phyloP scores from a whole-genome alignment of 2,888 invertebrate genomes.

The Aricia artaxerxes region DNA sequence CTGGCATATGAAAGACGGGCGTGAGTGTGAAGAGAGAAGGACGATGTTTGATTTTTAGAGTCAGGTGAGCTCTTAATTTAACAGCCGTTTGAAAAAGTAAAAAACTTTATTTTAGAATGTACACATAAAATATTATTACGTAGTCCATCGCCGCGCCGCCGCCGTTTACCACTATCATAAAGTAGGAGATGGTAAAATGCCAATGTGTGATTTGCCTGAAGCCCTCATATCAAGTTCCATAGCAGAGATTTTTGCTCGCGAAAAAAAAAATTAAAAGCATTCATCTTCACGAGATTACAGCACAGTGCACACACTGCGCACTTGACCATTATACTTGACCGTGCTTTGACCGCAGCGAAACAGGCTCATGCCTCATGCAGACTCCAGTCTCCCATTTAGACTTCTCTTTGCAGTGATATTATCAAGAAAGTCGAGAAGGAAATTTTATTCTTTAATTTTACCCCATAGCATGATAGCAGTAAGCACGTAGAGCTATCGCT shows the following conservation, averaged over 20 bases:
- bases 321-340: neutral
- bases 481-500: no score
- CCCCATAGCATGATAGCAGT: no score
- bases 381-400: neutral
- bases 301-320: neutral
- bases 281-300: neutral
- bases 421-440: no score
- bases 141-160: no score
- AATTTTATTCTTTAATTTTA: no score
- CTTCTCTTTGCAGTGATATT: neutral
- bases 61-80: no score
- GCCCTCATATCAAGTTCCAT: neutral
- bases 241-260: neutral
- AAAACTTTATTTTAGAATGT: no score
- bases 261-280: neutral
- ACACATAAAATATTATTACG: no score
- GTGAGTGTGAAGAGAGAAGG: no score
- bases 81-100: no score
- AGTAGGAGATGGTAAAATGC: neutral
- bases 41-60: no score
- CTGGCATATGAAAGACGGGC: no score
- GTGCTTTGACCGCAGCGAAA: neutral
- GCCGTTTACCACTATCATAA: neutral
- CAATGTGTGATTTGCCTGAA: neutral
- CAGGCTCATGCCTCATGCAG: neutral